Conservation (phyloP, 2,113 vertebrate species). For the Pelecanus crispus region DNA sequence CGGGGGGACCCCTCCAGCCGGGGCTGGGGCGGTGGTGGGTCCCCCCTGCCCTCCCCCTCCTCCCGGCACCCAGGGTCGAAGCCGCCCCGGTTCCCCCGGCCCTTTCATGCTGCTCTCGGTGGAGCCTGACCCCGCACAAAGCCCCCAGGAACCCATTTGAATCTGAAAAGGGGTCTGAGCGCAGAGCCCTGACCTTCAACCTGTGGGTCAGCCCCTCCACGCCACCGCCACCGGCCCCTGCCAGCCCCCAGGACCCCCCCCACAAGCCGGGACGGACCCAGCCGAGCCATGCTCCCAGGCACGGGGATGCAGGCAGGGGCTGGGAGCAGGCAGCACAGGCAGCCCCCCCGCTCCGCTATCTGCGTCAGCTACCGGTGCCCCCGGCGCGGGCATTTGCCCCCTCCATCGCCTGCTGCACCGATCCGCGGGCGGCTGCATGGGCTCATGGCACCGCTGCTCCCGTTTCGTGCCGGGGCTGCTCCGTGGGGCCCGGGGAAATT, state of each 20-base stretch:
- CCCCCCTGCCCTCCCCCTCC: neutral
- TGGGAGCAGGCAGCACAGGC: neutral
- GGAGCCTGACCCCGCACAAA: slow-evolving; percentile 47
- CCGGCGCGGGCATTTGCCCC: neutral
- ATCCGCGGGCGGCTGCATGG: neutral
- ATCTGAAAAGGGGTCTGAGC: slow-evolving; percentile 75
- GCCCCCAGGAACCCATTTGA: slow-evolving; percentile 70
- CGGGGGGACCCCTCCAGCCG: too few species aligned
- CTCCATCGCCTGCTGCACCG: neutral
- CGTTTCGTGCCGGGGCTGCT: neutral
- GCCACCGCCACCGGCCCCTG: neutral
- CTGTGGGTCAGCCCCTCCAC: slow-evolving; percentile 62
- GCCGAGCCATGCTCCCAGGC: neutral
- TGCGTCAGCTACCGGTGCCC: neutral
- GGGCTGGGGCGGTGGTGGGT: neutral
- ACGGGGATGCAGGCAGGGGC: neutral
- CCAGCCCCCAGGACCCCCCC: neutral
- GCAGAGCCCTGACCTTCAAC: slow-evolving; percentile 80
- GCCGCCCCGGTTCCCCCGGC: neutral
- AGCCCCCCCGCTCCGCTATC: neutral
- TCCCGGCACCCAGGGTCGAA: neutral
- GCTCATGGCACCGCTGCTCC: neutral
- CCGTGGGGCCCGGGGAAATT: neutral
- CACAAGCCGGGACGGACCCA: fast-evolving
- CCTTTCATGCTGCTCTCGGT: neutral